A percentile compares a stretch with the other conserved stretches of the same genome.
Evolutionary conservation across 1,140 invertebrate species (phyloP).

Genomic region (Plectrocnemia conspersa): DNA sequence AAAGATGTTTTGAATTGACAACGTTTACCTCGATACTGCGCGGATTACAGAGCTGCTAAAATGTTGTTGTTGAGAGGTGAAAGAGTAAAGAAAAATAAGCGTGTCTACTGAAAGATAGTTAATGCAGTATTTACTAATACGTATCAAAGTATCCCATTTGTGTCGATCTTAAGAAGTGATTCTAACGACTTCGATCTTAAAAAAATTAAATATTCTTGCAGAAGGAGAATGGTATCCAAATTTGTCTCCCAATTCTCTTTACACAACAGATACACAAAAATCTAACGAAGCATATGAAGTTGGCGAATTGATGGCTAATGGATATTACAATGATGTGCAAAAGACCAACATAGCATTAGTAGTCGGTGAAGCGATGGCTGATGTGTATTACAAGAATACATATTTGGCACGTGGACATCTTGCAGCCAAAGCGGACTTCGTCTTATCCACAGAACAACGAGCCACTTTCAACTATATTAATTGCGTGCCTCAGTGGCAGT

Average conservation of each 20-base stretch:
- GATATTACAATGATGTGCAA: constrained; percentile 40
- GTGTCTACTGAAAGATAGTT: neutral
- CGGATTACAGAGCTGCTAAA: neutral
- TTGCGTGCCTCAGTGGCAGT: constrained; percentile 61
- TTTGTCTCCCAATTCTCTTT: constrained; percentile 16
- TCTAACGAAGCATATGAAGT: constrained; percentile 37
- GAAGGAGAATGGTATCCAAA: constrained; percentile 26
- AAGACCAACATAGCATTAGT: constrained; percentile 37
- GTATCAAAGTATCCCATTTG: neutral
- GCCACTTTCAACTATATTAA: constrained; percentile 65
- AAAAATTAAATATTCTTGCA: constrained; percentile 5
- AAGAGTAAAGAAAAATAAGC: too few relatives aligned
- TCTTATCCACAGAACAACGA: constrained; percentile 58
- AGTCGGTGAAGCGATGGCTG: constrained; percentile 39
- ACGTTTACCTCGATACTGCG: neutral
- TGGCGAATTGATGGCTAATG: constrained; percentile 38
- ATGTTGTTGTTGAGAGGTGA: too few relatives aligned
- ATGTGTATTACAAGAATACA: constrained; percentile 40
- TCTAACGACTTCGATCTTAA: neutral
- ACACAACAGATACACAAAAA: constrained; percentile 31
- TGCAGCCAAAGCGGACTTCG: constrained; percentile 62
- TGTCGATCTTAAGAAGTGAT: neutral
- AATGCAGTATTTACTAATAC: neutral
- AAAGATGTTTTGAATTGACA: neutral
- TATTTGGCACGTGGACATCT: constrained; percentile 61